A percentile compares a stretch with the other conserved stretches of the same genome.
These are phyloP conservation scores for Ischnus inquisitorius DNA, from an alignment of 2,888 invertebrate genomes.

Conservation along the genomic window DNA sequence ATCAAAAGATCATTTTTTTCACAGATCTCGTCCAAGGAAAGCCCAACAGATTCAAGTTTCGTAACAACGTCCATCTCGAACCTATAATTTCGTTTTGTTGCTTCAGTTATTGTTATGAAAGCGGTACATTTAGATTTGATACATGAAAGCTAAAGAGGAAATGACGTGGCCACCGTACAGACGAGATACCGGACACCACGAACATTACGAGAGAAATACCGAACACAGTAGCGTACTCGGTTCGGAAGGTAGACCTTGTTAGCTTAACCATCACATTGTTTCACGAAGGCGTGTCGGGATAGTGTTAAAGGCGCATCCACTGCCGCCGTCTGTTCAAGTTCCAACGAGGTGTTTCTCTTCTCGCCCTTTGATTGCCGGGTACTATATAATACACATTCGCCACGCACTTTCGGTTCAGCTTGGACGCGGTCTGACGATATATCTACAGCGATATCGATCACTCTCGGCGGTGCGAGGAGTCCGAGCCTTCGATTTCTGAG, in stretches of 20 bases:
- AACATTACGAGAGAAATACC: conserved; percentile 57
- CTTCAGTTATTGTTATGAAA: neutral
- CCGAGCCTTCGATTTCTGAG: conserved; percentile 56
- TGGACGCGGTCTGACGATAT: conserved; percentile 55
- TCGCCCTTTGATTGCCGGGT: conserved; percentile 69
- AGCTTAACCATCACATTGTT: conserved; percentile 81
- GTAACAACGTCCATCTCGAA: neutral
- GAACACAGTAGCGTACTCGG: conserved; percentile 46
- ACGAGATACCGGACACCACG: conserved; percentile 47
- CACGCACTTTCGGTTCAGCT: conserved; percentile 60
- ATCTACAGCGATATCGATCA: conserved; percentile 67
- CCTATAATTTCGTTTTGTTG: neutral
- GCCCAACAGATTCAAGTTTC: neutral
- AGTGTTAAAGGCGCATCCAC: conserved; percentile 65
- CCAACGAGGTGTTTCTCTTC: conserved; percentile 59
- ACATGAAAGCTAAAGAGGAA: conserved; percentile 9
- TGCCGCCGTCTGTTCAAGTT: conserved; percentile 39
- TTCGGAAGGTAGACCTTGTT: conserved; percentile 77
- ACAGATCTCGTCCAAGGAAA: neutral
- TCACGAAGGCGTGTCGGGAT: conserved; percentile 76
- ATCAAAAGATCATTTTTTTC: neutral
- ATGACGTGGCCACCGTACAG: conserved; percentile 10
- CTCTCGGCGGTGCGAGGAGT: conserved; percentile 57
- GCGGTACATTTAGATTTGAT: conserved; percentile 29
- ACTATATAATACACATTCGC: conserved; percentile 49